Evolutionary conservation across 2,888 invertebrate species (phyloP), one percentile per base, ranked within the genome.

Genomic region (Drosophila fulvimacula): DNA sequence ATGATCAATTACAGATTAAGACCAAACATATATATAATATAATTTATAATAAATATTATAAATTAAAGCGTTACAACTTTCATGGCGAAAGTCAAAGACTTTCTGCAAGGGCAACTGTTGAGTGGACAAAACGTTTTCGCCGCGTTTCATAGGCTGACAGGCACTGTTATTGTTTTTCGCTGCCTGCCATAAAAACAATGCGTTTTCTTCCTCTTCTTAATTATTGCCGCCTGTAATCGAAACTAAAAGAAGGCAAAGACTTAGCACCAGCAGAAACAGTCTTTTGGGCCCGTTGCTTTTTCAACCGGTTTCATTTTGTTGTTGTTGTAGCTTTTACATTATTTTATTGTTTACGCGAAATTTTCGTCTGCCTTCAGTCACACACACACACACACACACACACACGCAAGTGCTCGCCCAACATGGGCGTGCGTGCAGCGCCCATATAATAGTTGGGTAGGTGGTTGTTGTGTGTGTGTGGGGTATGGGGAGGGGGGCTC

Each of bases 281-380:
- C 61, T 58, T 53, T 76, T 73, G 69, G 69, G 61, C 77, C 69
- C 59, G 44, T 64, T 61, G 42, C 55, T 59, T 69, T 67, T 73
- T 83, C 70, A 83, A 83, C 83, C 87, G 82, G 83, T 86, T 86
- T 75, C 48, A 51, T 68, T 44, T 72, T 24, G 15, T 44, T 21
- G 15, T 44, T 51, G 55, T 56, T 30, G 38, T 38, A 21, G 38
- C 44, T 75, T 73, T 80, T 77, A 71, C 73, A 79, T 75, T 72
- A 81, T 81, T 83, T 86, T 83, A 83, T 86, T 84, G 81, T 72
- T 83, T 82, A 80, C 72, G 87, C 87, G 87, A 83, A 82, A 71
- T 69, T 75, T 86, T 73, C 71, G 87, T 80, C 76, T 78, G 81
- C 72, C 76, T 58, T 58, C 34, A 48, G 53, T 19, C 55, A 48